Evolutionary conservation across 2,113 vertebrate species (phyloP).

Genomic region (Budorcas taxicolor): DNA sequence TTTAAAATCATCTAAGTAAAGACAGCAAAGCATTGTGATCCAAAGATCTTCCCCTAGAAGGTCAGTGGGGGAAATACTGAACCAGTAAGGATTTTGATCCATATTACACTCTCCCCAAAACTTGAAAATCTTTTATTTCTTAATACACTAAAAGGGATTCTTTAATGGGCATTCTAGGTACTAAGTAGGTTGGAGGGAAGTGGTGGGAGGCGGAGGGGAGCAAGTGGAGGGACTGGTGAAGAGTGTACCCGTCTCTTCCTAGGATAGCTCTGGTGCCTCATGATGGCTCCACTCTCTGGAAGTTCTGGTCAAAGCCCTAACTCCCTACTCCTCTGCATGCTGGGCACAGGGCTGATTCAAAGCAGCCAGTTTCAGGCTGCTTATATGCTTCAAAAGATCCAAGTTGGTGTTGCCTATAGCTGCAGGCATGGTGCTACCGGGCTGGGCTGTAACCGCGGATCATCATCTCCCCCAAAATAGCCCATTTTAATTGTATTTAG

Average conservation of each 20-base stretch:
- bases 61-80: not conserved
- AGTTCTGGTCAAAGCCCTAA: not conserved
- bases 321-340: not conserved
- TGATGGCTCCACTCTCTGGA: not conserved
- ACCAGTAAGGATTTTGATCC: not conserved
- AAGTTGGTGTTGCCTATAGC: not conserved
- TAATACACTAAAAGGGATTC: not conserved
- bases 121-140: not conserved
- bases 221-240: not conserved
- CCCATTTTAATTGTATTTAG: not conserved
- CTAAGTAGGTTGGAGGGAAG: not conserved
- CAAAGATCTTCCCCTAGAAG: not conserved
- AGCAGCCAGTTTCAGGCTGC: not conserved
- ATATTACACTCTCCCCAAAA: not conserved
- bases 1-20: not conserved
- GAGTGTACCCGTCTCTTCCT: not conserved
- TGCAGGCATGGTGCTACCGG: not conserved
- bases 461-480: not conserved
- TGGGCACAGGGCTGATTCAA: not conserved
- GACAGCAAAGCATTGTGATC: no score
- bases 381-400: not conserved
- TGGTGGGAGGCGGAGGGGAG: fast-evolving
- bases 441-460: not conserved
- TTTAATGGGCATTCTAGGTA: not conserved
- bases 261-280: no score